Percentiles rank a stretch among this genome's conserved stretches.
Conservation (phyloP, 2,888 invertebrate genomes). For the Eucriotettix oculatus region DNA sequence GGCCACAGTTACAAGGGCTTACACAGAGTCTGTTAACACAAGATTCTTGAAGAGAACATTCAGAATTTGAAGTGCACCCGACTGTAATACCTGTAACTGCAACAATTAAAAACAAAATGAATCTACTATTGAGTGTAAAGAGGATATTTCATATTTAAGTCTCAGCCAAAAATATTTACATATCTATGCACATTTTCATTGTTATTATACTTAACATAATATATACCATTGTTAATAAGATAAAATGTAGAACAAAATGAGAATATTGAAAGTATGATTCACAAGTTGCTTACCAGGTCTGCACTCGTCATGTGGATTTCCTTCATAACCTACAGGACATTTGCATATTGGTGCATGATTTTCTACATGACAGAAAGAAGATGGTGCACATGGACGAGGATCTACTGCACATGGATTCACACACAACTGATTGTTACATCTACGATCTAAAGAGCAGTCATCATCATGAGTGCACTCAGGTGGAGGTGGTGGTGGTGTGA, state of each 20-base stretch:
- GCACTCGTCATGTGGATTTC: slow-evolving; percentile 54
- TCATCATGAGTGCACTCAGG: slow-evolving; percentile 62
- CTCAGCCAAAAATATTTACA: not conserved
- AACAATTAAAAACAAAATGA: not conserved
- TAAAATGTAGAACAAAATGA: too few species aligned
- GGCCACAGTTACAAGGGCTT: slow-evolving; percentile 72
- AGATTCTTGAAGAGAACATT: slow-evolving; percentile 66
- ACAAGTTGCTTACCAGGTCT: slow-evolving; percentile 55
- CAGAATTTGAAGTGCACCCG: slow-evolving; percentile 62
- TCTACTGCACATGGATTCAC: slow-evolving; percentile 54
- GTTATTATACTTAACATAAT: too few species aligned
- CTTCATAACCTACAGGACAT: slow-evolving; percentile 63
- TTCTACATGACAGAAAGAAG: slow-evolving; percentile 68
- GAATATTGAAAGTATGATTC: too few species aligned
- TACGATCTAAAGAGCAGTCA: slow-evolving; percentile 58
- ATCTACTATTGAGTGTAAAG: not conserved
- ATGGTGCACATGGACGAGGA: slow-evolving; percentile 52
- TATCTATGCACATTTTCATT: not conserved
- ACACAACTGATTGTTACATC: slow-evolving; percentile 60
- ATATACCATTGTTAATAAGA: too few species aligned
- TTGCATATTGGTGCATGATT: slow-evolving; percentile 59
- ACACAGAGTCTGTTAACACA: slow-evolving; percentile 67
- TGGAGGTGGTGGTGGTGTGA: slow-evolving; percentile 20
- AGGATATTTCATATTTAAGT: not conserved
- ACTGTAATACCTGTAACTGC: slow-evolving; percentile 31